phyloP scores from a whole-genome alignment of 2,888 invertebrate genomes.

The Tachina lurida region DNA sequence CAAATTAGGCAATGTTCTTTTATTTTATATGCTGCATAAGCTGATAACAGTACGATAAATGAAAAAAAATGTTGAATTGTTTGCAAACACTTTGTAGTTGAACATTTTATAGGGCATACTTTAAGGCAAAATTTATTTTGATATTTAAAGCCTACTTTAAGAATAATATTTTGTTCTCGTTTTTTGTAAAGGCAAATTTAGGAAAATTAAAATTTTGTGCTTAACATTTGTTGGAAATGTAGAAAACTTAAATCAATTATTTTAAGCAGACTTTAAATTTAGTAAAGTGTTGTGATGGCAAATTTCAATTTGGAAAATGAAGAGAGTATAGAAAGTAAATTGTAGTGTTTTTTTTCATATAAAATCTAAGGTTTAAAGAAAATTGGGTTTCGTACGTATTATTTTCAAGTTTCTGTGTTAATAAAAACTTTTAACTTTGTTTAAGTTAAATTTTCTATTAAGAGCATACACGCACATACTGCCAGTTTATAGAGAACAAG shows the following conservation, averaged over 20 bases:
- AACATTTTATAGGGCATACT: constrained; percentile 34
- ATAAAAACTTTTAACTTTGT: background rate
- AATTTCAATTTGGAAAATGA: background rate
- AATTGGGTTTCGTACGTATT: background rate
- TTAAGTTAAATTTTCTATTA: background rate
- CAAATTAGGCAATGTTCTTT: constrained; percentile 58
- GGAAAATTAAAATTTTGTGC: background rate
- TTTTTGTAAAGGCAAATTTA: background rate
- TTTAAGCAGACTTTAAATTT: constrained; percentile 13
- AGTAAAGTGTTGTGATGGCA: background rate
- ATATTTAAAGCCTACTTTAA: constrained; percentile 43
- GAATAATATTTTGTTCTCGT: background rate
- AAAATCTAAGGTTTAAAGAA: background rate
- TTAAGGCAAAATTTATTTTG: constrained; percentile 17
- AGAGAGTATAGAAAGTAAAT: no score
- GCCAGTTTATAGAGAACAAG: no score
- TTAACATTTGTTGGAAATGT: background rate
- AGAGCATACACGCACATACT: no score
- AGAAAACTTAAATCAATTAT: background rate
- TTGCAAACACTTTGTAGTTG: constrained; percentile 3
- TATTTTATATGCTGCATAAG: background rate
- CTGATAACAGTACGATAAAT: background rate
- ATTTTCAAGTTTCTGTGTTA: background rate
- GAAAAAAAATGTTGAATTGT: constrained; percentile 19
- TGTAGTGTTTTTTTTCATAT: background rate